Evolutionary conservation across 1,140 invertebrate genomes (phyloP), one percentile per base, ranked within the genome.

Genomic region (Cyrtorhinus lividipennis): DNA sequence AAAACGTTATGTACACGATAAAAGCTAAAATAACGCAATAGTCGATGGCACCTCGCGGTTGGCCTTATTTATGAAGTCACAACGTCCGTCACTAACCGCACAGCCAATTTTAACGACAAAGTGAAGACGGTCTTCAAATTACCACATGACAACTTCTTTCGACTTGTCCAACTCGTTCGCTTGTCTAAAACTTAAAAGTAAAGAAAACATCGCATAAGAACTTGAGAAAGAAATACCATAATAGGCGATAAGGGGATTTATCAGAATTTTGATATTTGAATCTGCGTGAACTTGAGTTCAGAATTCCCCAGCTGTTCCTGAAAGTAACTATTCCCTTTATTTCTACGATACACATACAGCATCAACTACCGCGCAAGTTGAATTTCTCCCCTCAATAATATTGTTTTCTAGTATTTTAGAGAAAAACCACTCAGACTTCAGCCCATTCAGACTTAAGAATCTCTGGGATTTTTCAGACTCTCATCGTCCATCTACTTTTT

Each of bases 61-160:
- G n/a, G n/a, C n/a, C n/a, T n/a, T n/a, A n/a, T n/a, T n/a, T n/a
- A n/a, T n/a, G n/a, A n/a, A n/a, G n/a, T n/a, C n/a, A n/a, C n/a
- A n/a, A n/a, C n/a, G n/a, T n/a, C n/a, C n/a, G n/a, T n/a, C n/a
- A n/a, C n/a, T n/a, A n/a, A n/a, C n/a, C n/a, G n/a, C n/a, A n/a
- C n/a, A n/a, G n/a, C n/a, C n/a, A n/a, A n/a, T n/a, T n/a, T n/a
- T n/a, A n/a, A n/a, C n/a, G n/a, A n/a, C n/a, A n/a, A n/a, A n/a
- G n/a, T n/a, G n/a, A n/a, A n/a, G n/a, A n/a, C 30, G 30, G 15
- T 5, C 30, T 38, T 38, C 30, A n/a, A n/a, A 25, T 62, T 22
- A 65, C 64, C 64, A 65, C 64, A 65, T 65, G 56, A 60, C 56
- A 10, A 65, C 64, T 62, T 65, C 64, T 59, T 45, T 46, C 3